Evolutionary conservation across 2,113 vertebrate genomes (phyloP).

Genomic region (Lontra canadensis): DNA sequence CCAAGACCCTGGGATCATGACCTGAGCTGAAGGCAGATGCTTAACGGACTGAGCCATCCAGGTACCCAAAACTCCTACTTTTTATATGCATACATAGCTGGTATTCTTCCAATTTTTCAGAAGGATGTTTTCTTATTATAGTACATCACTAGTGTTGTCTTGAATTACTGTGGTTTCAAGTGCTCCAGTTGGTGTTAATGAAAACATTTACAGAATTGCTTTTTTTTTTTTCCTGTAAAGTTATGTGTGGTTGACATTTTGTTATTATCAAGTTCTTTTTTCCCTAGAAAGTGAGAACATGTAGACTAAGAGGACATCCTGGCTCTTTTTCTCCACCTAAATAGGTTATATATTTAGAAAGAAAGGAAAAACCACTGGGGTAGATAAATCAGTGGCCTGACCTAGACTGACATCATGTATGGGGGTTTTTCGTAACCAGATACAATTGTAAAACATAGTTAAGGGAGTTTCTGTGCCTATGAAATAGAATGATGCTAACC

Average conservation of each 20-base stretch:
- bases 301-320: neutral
- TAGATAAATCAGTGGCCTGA: neutral
- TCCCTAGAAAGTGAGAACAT: neutral
- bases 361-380: neutral
- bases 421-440: neutral
- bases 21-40: neutral
- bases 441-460: neutral
- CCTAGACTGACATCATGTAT: neutral
- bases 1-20: neutral
- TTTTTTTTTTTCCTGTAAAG: constrained; percentile 22
- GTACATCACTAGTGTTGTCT: neutral
- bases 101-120: neutral
- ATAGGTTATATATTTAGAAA: constrained; percentile 8
- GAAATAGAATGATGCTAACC: neutral
- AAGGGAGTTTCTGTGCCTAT: neutral
- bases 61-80: neutral
- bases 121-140: neutral
- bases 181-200: neutral
- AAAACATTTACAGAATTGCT: constrained; percentile 16
- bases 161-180: constrained; percentile 9
- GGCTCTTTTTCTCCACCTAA: neutral
- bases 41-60: neutral
- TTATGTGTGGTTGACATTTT: neutral
- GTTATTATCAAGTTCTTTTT: neutral
- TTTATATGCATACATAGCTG: neutral